Percentiles rank a stretch among this genome's conserved stretches.
phyloP scores from a whole-genome alignment of 2,113 vertebrate genomes.

The Typhlomys cinereus region DNA sequence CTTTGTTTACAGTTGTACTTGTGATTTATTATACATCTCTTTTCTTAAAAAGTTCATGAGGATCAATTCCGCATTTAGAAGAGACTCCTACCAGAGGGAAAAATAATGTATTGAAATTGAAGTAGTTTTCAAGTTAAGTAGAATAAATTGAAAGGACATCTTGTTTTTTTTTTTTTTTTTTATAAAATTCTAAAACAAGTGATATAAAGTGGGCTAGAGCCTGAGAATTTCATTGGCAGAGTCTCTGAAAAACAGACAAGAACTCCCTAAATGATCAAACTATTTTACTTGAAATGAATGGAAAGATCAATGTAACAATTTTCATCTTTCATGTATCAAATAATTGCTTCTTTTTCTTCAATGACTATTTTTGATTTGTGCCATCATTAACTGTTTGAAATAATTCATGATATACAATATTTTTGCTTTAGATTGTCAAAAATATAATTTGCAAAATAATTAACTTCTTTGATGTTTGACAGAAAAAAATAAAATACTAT shows the following conservation, averaged over 20 bases:
- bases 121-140: constrained; percentile 77
- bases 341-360: constrained; percentile 68
- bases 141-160: constrained; percentile 75
- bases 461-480: constrained; percentile 58
- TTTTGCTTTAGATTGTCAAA: constrained; percentile 15
- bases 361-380: constrained; percentile 55
- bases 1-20: constrained; percentile 69
- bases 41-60: constrained; percentile 62
- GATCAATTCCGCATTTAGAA: constrained; percentile 77
- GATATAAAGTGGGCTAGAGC: constrained; percentile 67
- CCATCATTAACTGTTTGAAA: constrained; percentile 64
- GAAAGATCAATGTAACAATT: constrained; percentile 72
- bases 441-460: constrained; percentile 41
- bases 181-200: constrained; percentile 62
- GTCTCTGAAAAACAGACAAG: constrained; percentile 63
- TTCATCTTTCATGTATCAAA: constrained; percentile 72
- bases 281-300: constrained; percentile 68
- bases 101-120: constrained; percentile 79
- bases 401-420: constrained; percentile 24
- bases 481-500: constrained; percentile 33
- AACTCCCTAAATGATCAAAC: constrained; percentile 61
- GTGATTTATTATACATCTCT: constrained; percentile 67
- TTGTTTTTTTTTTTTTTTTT: constrained; percentile 57
- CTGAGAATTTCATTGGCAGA: constrained; percentile 67
- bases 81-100: constrained; percentile 65